phyloP scores from a whole-genome alignment of 2,113 vertebrate species.

The Tetrax tetrax region DNA sequence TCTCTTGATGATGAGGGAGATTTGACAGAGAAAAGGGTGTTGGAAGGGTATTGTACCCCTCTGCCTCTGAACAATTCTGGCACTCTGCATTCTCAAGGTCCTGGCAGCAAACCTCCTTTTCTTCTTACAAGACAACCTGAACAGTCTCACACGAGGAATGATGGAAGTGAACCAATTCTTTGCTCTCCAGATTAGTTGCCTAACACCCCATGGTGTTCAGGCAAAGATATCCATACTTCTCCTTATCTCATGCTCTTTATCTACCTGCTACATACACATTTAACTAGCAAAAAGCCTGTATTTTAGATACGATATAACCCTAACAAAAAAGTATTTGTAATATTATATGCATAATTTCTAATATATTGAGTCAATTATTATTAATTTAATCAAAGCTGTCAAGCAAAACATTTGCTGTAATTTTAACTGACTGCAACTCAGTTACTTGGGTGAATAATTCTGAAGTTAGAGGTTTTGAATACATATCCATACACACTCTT shows the following conservation, averaged over 20 bases:
- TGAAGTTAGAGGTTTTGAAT: neutral
- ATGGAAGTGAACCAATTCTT: neutral
- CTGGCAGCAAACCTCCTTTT: neutral
- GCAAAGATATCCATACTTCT: neutral
- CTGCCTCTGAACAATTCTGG: neutral
- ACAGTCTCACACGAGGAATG: neutral
- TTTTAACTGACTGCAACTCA: neutral
- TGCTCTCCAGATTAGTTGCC: neutral
- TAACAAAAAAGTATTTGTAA: neutral
- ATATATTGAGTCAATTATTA: neutral
- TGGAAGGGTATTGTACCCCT: fast-evolving
- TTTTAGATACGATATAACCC: neutral
- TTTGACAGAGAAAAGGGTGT: neutral
- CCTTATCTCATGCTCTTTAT: neutral
- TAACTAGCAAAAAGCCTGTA: neutral
- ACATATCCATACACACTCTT: neutral
- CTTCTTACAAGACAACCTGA: neutral
- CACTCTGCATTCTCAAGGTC: neutral
- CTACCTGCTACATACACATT: fast-evolving
- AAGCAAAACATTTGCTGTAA: neutral
- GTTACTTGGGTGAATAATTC: neutral
- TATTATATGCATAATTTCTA: neutral
- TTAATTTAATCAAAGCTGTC: neutral
- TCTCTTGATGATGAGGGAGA: neutral
- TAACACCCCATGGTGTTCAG: neutral